Conservation (phyloP, 2,113 vertebrate genomes). For the Cyanoramphus novaezelandiae region DNA sequence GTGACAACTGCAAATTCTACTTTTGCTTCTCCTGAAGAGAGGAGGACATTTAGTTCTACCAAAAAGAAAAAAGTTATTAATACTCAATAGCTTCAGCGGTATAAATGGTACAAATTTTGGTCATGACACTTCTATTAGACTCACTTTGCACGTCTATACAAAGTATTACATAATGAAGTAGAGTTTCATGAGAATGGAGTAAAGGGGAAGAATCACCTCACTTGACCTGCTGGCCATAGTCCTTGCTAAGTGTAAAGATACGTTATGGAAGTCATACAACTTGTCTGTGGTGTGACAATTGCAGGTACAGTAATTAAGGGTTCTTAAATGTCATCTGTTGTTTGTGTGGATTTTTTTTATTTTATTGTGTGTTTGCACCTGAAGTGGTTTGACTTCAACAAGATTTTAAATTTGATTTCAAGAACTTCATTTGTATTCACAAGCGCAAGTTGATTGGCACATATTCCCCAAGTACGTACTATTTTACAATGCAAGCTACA, state of each 20-base stretch:
- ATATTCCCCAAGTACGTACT: not conserved
- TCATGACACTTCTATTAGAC: not conserved
- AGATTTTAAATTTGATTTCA: not conserved
- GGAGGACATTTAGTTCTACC: not conserved
- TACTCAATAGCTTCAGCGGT: not conserved
- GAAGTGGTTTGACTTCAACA: not conserved
- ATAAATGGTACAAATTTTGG: not conserved
- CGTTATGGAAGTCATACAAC: not conserved
- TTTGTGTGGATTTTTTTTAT: not conserved
- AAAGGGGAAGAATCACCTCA: not conserved
- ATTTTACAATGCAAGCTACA: not conserved
- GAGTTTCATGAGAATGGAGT: not conserved
- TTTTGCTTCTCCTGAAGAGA: not conserved
- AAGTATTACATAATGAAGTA: not conserved
- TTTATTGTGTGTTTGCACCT: not conserved
- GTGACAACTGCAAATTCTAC: not conserved
- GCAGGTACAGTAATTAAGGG: not conserved
- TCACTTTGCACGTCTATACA: not conserved
- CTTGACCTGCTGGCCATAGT: not conserved
- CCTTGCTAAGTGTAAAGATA: not conserved
- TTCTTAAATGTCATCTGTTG: not conserved
- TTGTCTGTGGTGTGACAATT: not conserved
- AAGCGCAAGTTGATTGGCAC: not conserved
- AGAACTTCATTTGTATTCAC: not conserved
- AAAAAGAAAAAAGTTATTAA: not conserved